phyloP scores from a whole-genome alignment of 2,113 vertebrate species.

The Cariama cristata region DNA sequence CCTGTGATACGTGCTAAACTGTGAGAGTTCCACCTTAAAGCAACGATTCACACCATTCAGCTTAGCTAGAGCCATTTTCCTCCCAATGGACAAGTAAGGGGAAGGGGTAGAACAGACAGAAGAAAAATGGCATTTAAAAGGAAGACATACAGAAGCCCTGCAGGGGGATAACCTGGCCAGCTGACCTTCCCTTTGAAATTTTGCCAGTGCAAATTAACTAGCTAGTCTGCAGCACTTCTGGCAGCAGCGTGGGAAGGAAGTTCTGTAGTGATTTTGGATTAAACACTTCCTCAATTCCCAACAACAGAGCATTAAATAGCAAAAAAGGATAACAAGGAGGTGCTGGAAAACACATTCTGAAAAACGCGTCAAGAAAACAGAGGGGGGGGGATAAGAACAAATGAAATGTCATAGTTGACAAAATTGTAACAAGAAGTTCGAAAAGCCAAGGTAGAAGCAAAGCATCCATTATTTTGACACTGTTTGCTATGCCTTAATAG shows the following conservation, averaged over 20 bases:
- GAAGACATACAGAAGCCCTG: neutral
- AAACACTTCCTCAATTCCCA: conserved; percentile 51
- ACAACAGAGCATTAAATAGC: neutral
- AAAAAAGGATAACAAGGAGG: neutral
- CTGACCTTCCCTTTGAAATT: conserved; percentile 58
- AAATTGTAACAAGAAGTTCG: neutral
- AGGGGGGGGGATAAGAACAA: neutral
- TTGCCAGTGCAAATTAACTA: conserved; percentile 61
- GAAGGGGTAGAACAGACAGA: neutral
- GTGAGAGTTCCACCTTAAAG: neutral
- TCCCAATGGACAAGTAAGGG: neutral
- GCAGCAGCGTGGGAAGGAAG: conserved; percentile 44
- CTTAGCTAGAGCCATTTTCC: neutral
- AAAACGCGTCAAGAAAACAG: neutral
- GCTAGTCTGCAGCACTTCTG: conserved; percentile 28
- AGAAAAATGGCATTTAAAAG: conserved; percentile 37
- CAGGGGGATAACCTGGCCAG: conserved; percentile 33
- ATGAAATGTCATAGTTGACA: neutral
- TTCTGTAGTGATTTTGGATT: conserved; percentile 19
- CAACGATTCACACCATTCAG: neutral
- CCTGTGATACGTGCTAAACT: rapidly evolving
- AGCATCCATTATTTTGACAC: neutral
- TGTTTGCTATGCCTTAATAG: neutral
- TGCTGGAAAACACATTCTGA: neutral
- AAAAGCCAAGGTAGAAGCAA: neutral